phyloP scores from a whole-genome alignment of 2,113 vertebrate species.

The Pseudopodoces humilis region DNA sequence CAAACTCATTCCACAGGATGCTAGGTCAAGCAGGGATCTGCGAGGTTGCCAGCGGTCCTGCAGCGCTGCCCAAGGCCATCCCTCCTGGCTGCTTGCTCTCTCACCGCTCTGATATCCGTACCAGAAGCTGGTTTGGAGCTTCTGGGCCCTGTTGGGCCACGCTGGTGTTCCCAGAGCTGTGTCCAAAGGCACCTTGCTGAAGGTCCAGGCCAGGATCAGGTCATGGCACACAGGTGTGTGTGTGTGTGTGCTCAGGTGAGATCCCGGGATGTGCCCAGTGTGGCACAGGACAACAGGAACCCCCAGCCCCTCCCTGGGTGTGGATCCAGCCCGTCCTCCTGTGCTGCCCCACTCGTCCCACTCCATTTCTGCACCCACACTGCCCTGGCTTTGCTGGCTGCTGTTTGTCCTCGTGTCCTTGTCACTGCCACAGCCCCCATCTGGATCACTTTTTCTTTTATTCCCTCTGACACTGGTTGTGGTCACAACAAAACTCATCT shows the following conservation, averaged over 20 bases:
- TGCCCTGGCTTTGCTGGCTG: neutral
- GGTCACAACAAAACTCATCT: constrained; percentile 34
- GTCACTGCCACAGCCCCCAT: rapidly evolving
- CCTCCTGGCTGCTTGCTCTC: neutral
- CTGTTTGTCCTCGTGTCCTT: neutral
- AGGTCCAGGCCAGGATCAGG: rapidly evolving
- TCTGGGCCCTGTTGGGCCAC: neutral
- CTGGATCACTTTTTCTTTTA: neutral
- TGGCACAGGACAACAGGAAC: rapidly evolving
- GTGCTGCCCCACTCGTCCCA: neutral
- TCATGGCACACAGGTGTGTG: rapidly evolving
- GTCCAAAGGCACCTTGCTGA: too few species aligned
- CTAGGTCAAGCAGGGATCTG: neutral
- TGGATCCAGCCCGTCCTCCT: rapidly evolving
- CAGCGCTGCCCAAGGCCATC: neutral
- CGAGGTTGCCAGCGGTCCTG: rapidly evolving
- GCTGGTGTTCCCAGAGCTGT: neutral
- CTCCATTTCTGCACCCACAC: rapidly evolving
- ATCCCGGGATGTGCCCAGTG: rapidly evolving
- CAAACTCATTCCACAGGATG: neutral
- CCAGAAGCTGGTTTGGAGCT: neutral
- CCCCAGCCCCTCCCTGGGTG: neutral
- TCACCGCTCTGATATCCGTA: rapidly evolving
- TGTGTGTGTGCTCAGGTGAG: neutral
- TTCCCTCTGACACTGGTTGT: constrained; percentile 17